phyloP scores from a whole-genome alignment of 2,113 vertebrate genomes.

The Catharus bicknelli region DNA sequence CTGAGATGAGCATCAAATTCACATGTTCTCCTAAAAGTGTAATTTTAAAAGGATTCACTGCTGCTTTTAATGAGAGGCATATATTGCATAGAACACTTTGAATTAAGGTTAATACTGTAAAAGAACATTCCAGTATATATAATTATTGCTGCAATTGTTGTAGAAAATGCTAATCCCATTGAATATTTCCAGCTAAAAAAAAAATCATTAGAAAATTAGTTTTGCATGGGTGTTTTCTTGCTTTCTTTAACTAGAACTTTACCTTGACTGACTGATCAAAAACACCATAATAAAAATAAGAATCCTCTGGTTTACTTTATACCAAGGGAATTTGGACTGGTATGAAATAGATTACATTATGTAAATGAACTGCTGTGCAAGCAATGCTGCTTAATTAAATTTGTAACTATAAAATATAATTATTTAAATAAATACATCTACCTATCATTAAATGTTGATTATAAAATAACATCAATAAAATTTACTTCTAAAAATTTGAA shows the following conservation, averaged over 20 bases:
- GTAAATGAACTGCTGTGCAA: conserved; percentile 27
- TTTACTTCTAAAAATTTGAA: neutral
- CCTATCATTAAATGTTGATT: neutral
- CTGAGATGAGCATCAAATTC: neutral
- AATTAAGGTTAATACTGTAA: neutral
- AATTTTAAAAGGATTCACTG: neutral
- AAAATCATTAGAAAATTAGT: neutral
- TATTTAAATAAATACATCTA: conserved; percentile 31
- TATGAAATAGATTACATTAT: conserved; percentile 42
- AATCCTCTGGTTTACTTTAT: neutral
- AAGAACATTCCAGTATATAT: neutral
- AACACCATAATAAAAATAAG: neutral
- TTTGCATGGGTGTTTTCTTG: neutral
- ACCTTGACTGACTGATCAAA: conserved; percentile 23
- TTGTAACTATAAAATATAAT: conserved; percentile 21
- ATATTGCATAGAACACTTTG: neutral
- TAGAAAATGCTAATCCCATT: neutral
- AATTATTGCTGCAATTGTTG: neutral
- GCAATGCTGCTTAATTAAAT: conserved; percentile 45
- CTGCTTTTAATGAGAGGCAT: neutral
- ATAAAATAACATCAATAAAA: neutral
- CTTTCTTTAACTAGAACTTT: neutral
- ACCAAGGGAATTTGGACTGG: neutral
- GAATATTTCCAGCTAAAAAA: neutral
- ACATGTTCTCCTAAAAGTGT: neutral